These are phyloP conservation scores for Anniella stebbinsi DNA, from an alignment of 2,797 vertebrate species.

Conservation along the genomic window DNA sequence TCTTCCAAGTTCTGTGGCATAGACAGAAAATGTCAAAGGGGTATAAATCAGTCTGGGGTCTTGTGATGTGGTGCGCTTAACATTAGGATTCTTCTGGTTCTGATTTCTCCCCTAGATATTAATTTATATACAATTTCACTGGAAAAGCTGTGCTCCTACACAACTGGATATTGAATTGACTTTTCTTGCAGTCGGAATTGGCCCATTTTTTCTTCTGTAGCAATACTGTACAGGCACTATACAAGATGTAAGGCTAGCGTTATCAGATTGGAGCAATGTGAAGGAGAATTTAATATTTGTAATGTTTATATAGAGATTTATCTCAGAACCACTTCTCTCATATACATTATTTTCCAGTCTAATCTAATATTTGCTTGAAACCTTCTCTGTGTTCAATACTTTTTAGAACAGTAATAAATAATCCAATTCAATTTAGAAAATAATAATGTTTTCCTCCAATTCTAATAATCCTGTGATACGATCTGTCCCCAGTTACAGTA, in stretches of 20 bases:
- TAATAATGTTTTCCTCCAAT: conserved; percentile 80
- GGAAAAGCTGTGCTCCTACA: conserved; percentile 2
- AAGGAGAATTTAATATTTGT: conserved; percentile 81
- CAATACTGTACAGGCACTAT: conserved; percentile 62
- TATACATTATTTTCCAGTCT: conserved; percentile 77
- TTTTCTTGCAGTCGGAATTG: conserved; percentile 36
- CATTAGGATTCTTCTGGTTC: not conserved
- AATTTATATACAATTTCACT: not conserved
- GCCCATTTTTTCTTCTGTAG: conserved; percentile 55
- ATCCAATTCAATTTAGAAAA: conserved; percentile 82
- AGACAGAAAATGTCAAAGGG: not conserved
- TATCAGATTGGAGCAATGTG: conserved; percentile 73
- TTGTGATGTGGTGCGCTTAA: not conserved
- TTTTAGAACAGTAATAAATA: conserved; percentile 82
- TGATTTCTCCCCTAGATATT: not conserved
- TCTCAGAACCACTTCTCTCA: conserved; percentile 73
- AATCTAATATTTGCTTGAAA: conserved; percentile 81
- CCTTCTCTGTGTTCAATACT: conserved; percentile 78
- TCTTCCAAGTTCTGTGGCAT: conserved; percentile 8
- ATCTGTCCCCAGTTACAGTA: conserved; percentile 75
- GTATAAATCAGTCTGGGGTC: not conserved
- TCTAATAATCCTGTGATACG: conserved; percentile 79
- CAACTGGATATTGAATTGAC: not conserved
- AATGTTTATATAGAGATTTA: conserved; percentile 82
- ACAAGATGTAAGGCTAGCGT: conserved; percentile 73